These are phyloP conservation scores for Sebastes cheni DNA, from an alignment of 2,797 vertebrate species.

Conservation along the genomic window DNA sequence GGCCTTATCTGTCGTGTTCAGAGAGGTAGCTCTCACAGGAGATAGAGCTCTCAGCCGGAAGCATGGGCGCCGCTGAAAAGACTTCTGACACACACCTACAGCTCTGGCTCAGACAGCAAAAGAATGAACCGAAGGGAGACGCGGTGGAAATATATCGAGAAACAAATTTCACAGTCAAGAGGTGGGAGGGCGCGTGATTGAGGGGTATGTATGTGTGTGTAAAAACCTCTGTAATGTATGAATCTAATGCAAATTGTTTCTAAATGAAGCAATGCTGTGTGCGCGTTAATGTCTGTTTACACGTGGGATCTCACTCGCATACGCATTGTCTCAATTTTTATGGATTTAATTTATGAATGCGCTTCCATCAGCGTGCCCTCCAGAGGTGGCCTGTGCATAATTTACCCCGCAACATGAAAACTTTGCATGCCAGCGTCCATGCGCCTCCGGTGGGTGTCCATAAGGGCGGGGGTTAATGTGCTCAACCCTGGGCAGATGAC, in stretches of 20 bases:
- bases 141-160: conserved; percentile 53
- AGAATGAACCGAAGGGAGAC: conserved; percentile 42
- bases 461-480: conserved; percentile 60
- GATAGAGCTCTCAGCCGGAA: conserved; percentile 65
- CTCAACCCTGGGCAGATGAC: conserved; percentile 39
- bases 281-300: background rate
- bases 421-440: background rate
- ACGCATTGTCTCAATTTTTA: conserved; percentile 8
- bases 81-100: conserved; percentile 71
- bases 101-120: conserved; percentile 54
- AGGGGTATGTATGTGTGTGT: background rate
- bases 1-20: conserved; percentile 77
- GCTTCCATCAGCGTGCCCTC: background rate
- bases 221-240: conserved; percentile 6
- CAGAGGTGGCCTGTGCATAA: conserved; percentile 13
- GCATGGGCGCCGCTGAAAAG: conserved; percentile 66
- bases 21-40: conserved; percentile 69
- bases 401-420: conserved; percentile 1
- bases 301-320: background rate
- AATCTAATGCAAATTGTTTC: conserved; percentile 25
- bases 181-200: conserved; percentile 14
- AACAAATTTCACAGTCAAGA: conserved; percentile 45
- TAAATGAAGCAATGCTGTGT: background rate
- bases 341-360: conserved; percentile 2
- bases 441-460: conserved; percentile 15